Evolutionary conservation across 2,797 vertebrate genomes (phyloP), one percentile per base, ranked within the genome.

Genomic region (Trematomus bernacchii): DNA sequence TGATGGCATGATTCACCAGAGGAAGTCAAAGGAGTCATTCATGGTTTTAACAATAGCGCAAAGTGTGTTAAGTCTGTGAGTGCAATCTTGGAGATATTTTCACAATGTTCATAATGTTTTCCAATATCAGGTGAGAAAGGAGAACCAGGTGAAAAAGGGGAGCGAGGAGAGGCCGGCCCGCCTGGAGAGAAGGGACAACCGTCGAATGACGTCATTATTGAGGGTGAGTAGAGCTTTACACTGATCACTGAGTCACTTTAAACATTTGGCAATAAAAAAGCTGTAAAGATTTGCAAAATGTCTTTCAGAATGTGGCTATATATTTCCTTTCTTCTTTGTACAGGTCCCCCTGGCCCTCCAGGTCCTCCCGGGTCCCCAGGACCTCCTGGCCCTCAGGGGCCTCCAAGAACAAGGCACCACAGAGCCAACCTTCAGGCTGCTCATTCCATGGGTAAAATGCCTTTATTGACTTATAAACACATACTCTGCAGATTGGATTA

Each of bases 141-240:
- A 76, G 93, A 94, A n/a, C 79, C 82, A 0, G 94, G 94, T 6
- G 90, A 91, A 27, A 85, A 66, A 71, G 95, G 95, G 52, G 92
- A 91, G 46, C 82, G 0, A 12, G 98, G 97, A 44, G 91, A 92
- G 64, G 91, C 94, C 52, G 97, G 98, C 0, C 92, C 95, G n/a
- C 94, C 95, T 16, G 97, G 96, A 69, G 96, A 97, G 76, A 94
- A 94, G 43, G 94, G 93, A 2, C 94, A 97, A 16, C 90, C 95
- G 15, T 96, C 90, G 79, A 98, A 97, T 3, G 95, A 98, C 0
- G 87, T 98, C 71, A 89, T 96, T 18, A 55, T 94, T 14, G 90
- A 97, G 92, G 98, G 98, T 95, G 87, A 76, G 94, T 19, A 61
- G 10, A 73, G 16, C 14, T 30, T 50, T 12, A 12, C 11, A 8